These are phyloP conservation scores for Sprattus sprattus DNA, from an alignment of 2,113 vertebrate species.

Conservation along the genomic window DNA sequence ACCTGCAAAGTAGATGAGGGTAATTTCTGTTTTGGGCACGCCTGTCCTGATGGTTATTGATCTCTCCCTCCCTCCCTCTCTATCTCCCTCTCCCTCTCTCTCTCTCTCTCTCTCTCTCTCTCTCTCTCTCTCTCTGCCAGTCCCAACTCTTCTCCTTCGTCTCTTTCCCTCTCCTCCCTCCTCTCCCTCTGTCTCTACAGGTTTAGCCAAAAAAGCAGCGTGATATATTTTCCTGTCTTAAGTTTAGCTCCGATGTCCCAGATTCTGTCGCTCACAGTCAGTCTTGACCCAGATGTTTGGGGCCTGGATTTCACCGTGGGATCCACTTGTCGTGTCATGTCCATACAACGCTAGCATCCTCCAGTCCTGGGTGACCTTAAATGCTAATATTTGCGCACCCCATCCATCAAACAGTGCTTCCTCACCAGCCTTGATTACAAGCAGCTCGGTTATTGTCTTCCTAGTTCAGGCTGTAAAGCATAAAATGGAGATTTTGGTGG, in stretches of 20 bases:
- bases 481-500: too few species aligned
- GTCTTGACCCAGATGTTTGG: slow-evolving; percentile 38
- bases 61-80: background rate
- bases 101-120: background rate
- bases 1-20: background rate
- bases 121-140: slow-evolving; percentile 42
- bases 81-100: too few species aligned
- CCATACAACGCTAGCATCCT: background rate
- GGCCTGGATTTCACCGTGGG: background rate
- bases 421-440: too few species aligned
- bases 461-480: too few species aligned
- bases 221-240: slow-evolving; percentile 30
- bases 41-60: background rate
- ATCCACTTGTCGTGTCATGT: background rate
- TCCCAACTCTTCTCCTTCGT: slow-evolving; percentile 50
- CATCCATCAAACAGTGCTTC: too few species aligned
- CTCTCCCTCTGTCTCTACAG: slow-evolving; percentile 47
- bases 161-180: slow-evolving; percentile 46
- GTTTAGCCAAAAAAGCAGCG: background rate
- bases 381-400: too few species aligned
- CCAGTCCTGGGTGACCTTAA: too few species aligned
- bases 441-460: too few species aligned
- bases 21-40: background rate
- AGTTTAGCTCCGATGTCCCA: slow-evolving; percentile 37
- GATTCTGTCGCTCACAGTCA: slow-evolving; percentile 36